Percentiles rank a stretch among this genome's conserved stretches.
These are phyloP conservation scores for Antheraea mylitta DNA, from an alignment of 1,140 invertebrate species.

Conservation along the genomic window DNA sequence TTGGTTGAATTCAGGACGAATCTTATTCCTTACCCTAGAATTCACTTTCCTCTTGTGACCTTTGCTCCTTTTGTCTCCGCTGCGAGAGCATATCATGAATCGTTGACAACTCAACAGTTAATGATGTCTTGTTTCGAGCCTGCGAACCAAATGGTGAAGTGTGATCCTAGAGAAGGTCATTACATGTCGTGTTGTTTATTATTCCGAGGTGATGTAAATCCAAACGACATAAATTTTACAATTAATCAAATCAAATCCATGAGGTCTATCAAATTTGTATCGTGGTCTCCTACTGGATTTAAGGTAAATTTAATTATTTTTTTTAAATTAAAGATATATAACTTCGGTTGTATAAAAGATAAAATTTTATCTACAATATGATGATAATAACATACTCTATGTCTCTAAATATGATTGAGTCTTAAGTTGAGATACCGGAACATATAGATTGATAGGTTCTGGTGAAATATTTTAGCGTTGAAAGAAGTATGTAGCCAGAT, in stretches of 20 bases:
- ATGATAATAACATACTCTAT: no score
- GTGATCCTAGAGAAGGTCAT: constrained; percentile 83
- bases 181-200: constrained; percentile 90
- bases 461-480: no score
- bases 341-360: no score
- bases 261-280: constrained; percentile 84
- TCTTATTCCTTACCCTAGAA: constrained; percentile 87
- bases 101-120: constrained; percentile 84
- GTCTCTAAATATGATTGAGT: no score
- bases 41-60: constrained; percentile 88
- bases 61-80: constrained; percentile 88
- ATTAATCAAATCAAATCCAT: constrained; percentile 85
- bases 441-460: no score
- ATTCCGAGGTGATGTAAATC: constrained; percentile 83
- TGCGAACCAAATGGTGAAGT: constrained; percentile 91
- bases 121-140: constrained; percentile 90
- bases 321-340: no score
- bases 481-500: no score
- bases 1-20: constrained; percentile 90
- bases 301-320: constrained; percentile 66
- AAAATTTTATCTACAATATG: no score
- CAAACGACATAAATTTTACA: constrained; percentile 86
- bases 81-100: constrained; percentile 85
- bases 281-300: constrained; percentile 88
- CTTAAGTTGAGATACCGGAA: no score